Percentiles rank a stretch among this genome's conserved stretches.
Conservation (phyloP, 2,113 vertebrate genomes). For the Platysteira castanea region DNA sequence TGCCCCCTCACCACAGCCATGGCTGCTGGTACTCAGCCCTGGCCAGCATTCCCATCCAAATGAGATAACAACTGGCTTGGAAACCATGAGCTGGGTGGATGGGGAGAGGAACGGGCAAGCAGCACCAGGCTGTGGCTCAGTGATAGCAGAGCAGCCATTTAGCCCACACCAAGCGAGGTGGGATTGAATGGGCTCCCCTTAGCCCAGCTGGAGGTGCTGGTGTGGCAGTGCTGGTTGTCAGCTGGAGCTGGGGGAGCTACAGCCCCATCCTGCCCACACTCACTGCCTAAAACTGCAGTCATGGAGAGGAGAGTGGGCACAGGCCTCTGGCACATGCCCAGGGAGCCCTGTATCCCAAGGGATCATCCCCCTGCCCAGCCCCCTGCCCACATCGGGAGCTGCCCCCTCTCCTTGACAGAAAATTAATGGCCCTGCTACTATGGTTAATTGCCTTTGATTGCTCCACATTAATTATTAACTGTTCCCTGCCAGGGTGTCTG, state of each 20-base stretch:
- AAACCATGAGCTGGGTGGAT: neutral
- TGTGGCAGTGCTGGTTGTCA: neutral
- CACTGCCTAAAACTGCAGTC: neutral
- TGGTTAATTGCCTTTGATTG: slow-evolving; percentile 81
- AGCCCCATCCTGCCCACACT: neutral
- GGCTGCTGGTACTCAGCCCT: neutral
- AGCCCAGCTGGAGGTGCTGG: neutral
- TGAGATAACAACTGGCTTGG: neutral
- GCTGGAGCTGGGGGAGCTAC: neutral
- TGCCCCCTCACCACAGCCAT: neutral
- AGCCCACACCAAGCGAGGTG: neutral
- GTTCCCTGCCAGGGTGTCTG: slow-evolving; percentile 45
- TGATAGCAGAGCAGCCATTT: neutral
- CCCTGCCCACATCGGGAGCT: fast-evolving
- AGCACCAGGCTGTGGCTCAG: neutral
- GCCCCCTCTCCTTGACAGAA: slow-evolving; percentile 25
- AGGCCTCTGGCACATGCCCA: neutral
- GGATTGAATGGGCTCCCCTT: neutral
- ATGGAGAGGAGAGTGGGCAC: neutral
- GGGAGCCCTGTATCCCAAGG: neutral
- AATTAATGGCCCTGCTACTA: slow-evolving; percentile 76
- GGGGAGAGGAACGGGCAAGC: neutral
- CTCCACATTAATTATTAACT: slow-evolving; percentile 81
- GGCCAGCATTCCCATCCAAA: neutral
- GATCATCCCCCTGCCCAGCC: neutral